Evolutionary conservation across 2,888 invertebrate species (phyloP).

Genomic region (Rhorus exstirpatorius): DNA sequence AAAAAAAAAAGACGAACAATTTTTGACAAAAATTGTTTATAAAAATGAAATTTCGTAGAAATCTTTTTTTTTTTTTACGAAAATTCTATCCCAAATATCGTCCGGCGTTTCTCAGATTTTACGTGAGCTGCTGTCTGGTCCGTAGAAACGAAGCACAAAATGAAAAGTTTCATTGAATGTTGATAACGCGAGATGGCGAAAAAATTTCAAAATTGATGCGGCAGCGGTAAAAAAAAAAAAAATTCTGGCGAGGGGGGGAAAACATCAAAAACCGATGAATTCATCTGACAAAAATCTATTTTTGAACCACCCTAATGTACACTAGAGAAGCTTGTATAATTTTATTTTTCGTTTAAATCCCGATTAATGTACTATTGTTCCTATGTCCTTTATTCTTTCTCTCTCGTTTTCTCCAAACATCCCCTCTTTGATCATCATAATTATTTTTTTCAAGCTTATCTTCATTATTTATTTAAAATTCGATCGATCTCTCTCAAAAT

Average conservation of each 20-base stretch:
- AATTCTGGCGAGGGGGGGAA: not conserved
- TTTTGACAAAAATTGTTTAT: too few species aligned
- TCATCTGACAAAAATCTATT: conserved; percentile 8
- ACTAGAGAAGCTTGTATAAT: not conserved
- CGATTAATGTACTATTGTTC: conserved; percentile 27
- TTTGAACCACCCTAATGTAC: not conserved
- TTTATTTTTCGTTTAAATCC: conserved; percentile 12
- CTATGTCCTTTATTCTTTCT: conserved; percentile 48
- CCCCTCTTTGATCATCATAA: not conserved
- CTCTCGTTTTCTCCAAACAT: not conserved
- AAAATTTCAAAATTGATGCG: too few species aligned
- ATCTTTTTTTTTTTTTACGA: too few species aligned
- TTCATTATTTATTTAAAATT: conserved; percentile 56
- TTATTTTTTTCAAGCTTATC: conserved; percentile 14
- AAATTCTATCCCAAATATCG: too few species aligned
- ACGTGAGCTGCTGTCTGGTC: too few species aligned
- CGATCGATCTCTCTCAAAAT: conserved; percentile 19
- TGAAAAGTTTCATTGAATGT: too few species aligned
- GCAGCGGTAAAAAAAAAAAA: not conserved
- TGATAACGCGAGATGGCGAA: too few species aligned
- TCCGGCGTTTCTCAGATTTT: too few species aligned
- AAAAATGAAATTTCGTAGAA: too few species aligned
- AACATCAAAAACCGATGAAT: not conserved
- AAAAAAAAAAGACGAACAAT: too few species aligned
- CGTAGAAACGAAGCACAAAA: too few species aligned